phyloP scores from a whole-genome alignment of 2,113 vertebrate species.

The Clupea harengus region DNA sequence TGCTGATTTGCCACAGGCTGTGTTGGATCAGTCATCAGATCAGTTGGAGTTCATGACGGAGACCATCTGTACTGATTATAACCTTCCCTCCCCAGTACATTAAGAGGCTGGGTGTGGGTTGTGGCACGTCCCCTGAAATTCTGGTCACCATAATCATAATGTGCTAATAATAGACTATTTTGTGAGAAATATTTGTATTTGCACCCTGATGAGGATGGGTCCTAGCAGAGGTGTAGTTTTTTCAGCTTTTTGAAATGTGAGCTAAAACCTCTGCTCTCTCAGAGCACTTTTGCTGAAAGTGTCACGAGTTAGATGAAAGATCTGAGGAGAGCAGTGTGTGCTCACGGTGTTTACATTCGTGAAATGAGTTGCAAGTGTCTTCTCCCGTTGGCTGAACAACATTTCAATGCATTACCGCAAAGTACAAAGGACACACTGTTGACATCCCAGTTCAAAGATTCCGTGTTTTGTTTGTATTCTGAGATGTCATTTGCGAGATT shows the following conservation, averaged over 20 bases:
- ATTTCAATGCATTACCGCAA: neutral
- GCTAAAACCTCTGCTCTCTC: neutral
- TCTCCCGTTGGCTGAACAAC: neutral
- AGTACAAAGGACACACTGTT: neutral
- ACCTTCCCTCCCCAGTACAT: too few relatives aligned
- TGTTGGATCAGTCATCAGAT: neutral
- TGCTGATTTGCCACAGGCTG: neutral
- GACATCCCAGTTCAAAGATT: neutral
- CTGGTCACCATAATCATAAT: neutral
- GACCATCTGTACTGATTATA: neutral
- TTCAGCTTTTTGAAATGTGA: neutral
- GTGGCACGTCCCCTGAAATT: too few relatives aligned
- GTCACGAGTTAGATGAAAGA: neutral
- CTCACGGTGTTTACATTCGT: neutral
- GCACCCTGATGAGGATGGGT: neutral
- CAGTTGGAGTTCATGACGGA: neutral
- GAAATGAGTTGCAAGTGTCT: neutral
- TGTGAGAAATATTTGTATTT: neutral
- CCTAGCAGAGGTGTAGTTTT: neutral
- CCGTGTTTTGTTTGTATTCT: neutral
- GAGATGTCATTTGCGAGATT: neutral
- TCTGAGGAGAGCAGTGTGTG: neutral
- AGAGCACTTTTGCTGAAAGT: neutral
- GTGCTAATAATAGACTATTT: neutral
- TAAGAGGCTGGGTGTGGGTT: too few relatives aligned